phyloP scores from a whole-genome alignment of 2,113 vertebrate genomes.

The Regulus satrapa region DNA sequence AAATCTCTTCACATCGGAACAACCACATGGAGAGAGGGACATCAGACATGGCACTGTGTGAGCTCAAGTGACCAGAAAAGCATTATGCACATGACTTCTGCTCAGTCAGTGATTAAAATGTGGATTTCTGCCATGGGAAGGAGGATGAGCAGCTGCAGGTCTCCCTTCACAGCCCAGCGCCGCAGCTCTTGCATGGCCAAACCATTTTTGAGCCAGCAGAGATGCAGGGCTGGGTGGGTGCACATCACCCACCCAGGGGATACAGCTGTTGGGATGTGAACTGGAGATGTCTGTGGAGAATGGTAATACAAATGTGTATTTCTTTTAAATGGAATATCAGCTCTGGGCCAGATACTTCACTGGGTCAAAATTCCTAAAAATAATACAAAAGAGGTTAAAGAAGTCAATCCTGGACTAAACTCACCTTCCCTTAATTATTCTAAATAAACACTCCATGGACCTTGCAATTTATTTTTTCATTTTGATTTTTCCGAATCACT shows the following conservation, averaged over 20 bases:
- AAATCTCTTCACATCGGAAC: not conserved
- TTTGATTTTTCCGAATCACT: not conserved
- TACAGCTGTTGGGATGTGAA: constrained; percentile 22
- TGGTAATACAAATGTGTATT: not conserved
- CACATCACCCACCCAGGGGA: not conserved
- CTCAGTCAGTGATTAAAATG: not conserved
- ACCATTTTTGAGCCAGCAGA: not conserved
- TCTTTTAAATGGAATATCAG: constrained; percentile 38
- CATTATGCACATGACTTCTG: not conserved
- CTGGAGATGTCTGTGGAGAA: constrained; percentile 54
- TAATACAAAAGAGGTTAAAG: constrained; percentile 34
- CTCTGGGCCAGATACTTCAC: constrained; percentile 16
- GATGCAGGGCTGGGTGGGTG: not conserved
- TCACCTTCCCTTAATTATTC: not conserved
- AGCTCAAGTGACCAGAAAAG: not conserved
- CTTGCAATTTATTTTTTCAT: not conserved
- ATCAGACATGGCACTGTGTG: not conserved
- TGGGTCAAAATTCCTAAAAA: constrained; percentile 46
- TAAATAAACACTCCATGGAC: not conserved
- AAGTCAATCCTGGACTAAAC: constrained; percentile 11
- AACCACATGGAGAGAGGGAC: not conserved
- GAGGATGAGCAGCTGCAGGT: not conserved
- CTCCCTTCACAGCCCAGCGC: not conserved
- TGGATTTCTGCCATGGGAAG: not conserved
- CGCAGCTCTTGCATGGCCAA: rapidly evolving